Evolutionary conservation across 2,797 vertebrate genomes (phyloP).

Genomic region (Carduelis carduelis): DNA sequence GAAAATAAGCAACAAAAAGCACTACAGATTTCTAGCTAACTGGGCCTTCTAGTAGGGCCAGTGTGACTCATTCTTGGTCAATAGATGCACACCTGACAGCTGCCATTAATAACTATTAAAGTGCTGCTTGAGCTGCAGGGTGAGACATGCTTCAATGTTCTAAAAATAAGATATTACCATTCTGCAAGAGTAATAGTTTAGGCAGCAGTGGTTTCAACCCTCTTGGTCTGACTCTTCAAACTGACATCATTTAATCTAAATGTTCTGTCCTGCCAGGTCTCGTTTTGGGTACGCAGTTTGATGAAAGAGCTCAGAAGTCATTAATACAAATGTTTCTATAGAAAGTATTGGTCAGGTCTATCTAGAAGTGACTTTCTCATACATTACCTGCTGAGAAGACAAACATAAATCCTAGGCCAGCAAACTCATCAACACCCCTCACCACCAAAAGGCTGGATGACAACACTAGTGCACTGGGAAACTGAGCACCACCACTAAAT

Average conservation of each 20-base stretch:
- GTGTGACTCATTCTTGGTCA: slow-evolving; percentile 67
- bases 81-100: slow-evolving; percentile 53
- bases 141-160: slow-evolving; percentile 50
- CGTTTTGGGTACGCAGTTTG: background rate
- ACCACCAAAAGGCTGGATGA: background rate
- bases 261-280: slow-evolving; percentile 41
- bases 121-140: background rate
- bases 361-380: slow-evolving; percentile 25
- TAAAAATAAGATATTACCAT: slow-evolving; percentile 72
- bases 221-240: slow-evolving; percentile 36
- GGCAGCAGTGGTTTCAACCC: slow-evolving; percentile 47
- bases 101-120: slow-evolving; percentile 75
- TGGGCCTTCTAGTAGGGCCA: background rate
- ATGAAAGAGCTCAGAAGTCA: slow-evolving; percentile 33
- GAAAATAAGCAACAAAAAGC: background rate
- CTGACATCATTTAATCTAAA: slow-evolving; percentile 52
- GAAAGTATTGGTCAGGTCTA: slow-evolving; percentile 7
- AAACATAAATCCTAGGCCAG: slow-evolving; percentile 41
- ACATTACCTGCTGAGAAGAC: background rate
- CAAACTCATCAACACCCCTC: slow-evolving; percentile 17
- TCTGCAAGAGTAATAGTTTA: slow-evolving; percentile 57
- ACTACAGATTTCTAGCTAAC: background rate
- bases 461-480: background rate
- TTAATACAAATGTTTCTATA: slow-evolving; percentile 18
- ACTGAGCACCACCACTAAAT: background rate